Evolutionary conservation across 37 sponge, comb jelly and placozoan species (phyloP).

Genomic region (Axinella damicornis): DNA sequence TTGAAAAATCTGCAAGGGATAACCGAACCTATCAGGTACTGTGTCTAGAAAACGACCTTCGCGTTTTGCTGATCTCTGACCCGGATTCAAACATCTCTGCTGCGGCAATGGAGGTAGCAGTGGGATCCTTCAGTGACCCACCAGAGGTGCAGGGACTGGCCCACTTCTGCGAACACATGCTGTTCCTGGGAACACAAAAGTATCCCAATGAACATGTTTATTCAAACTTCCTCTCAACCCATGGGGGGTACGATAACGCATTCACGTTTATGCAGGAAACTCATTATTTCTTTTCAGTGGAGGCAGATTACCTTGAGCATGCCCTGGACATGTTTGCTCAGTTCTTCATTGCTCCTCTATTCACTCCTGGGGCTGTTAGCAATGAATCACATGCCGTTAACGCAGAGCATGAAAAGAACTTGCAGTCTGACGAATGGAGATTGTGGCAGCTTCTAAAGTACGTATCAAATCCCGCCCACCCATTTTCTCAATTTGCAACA

Average conservation of each 20-base stretch:
- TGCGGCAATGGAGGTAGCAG: constrained; percentile 84
- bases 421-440: constrained; percentile 67
- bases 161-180: constrained; percentile 98
- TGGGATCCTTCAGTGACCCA: constrained; percentile 88
- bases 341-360: constrained; percentile 91
- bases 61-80: constrained; percentile 87
- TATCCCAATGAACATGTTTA: constrained; percentile 77
- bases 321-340: constrained; percentile 90
- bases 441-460: constrained; percentile 78
- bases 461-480: constrained; percentile 70
- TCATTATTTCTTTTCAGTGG: constrained; percentile 85
- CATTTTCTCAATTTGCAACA: constrained; percentile 72
- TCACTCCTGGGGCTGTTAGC: constrained; percentile 43
- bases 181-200: constrained; percentile 93
- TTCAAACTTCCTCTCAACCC: constrained; percentile 73
- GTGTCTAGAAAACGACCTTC: constrained; percentile 65
- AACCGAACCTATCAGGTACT: constrained; percentile 50
- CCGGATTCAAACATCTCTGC: constrained; percentile 72
- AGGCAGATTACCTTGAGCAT: constrained; percentile 53
- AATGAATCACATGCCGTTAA: constrained; percentile 91
- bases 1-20: constrained; percentile 38
- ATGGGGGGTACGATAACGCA: constrained; percentile 93
- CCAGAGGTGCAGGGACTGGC: constrained; percentile 81
- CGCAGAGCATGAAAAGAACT: constrained; percentile 85
- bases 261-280: constrained; percentile 90